phyloP scores from a whole-genome alignment of 2,797 vertebrate species.

The Scolopax bukidnonensis region DNA sequence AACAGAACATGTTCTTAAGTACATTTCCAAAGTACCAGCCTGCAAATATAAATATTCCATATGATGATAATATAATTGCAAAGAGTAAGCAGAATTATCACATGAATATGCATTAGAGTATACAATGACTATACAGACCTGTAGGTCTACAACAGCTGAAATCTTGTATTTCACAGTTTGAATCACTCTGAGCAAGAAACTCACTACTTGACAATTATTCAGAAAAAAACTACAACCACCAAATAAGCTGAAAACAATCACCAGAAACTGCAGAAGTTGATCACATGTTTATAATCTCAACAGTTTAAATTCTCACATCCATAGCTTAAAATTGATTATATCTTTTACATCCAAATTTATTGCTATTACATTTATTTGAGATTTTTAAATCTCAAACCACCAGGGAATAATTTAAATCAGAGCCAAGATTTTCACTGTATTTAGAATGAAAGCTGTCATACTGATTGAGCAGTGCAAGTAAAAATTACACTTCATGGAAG shows the following conservation, averaged over 20 bases:
- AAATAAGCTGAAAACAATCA: neutral
- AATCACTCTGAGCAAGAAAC: neutral
- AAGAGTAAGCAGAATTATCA: neutral
- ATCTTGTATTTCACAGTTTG: neutral
- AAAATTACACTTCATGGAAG: constrained; percentile 65
- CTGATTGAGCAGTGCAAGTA: constrained; percentile 52
- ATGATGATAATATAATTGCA: neutral
- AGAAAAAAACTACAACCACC: neutral
- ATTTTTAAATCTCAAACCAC: constrained; percentile 5
- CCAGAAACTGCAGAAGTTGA: neutral
- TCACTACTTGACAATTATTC: neutral
- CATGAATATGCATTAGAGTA: neutral
- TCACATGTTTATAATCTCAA: neutral
- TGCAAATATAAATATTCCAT: neutral
- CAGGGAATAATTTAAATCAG: constrained; percentile 46
- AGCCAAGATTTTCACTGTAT: constrained; percentile 33
- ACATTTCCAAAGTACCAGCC: neutral
- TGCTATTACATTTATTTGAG: neutral
- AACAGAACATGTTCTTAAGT: neutral
- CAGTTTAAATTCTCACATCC: constrained; percentile 8
- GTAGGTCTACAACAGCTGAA: neutral
- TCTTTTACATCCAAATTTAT: neutral
- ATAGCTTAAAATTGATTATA: neutral
- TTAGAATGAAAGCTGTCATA: constrained; percentile 56
- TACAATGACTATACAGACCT: neutral